These are phyloP conservation scores for Leptopilina myrica DNA, from an alignment of 2,888 invertebrate species.

Conservation along the genomic window DNA sequence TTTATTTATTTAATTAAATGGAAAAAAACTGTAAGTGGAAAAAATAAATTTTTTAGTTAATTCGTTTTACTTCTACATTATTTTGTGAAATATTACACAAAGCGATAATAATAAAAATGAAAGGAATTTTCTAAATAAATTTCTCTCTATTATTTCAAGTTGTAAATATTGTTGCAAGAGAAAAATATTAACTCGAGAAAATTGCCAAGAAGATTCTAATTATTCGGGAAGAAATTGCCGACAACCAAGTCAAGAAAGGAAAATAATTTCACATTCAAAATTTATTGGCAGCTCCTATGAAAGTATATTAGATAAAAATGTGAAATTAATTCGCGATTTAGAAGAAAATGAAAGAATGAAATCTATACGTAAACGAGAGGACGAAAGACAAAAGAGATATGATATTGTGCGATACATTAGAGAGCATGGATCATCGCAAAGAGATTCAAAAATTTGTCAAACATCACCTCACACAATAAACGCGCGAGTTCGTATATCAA, in stretches of 20 bases:
- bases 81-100: too few species aligned
- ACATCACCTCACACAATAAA: background rate
- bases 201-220: background rate
- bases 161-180: constrained; percentile 11
- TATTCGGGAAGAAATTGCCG: background rate
- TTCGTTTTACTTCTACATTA: too few species aligned
- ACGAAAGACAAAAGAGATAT: constrained; percentile 40
- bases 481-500: background rate
- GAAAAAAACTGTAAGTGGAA: too few species aligned
- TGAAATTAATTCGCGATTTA: constrained; percentile 60
- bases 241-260: background rate
- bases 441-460: constrained; percentile 17
- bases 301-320: background rate
- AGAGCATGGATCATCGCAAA: constrained; percentile 22
- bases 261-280: background rate
- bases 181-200: background rate
- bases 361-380: constrained; percentile 58
- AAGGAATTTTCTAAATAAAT: background rate
- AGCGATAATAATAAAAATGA: background rate
- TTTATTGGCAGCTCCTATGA: background rate
- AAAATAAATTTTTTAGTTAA: too few species aligned
- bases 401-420: background rate
- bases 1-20: too few species aligned
- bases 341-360: constrained; percentile 61
- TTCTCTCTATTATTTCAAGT: background rate